Conservation (phyloP, 2,888 invertebrate genomes). For the Eubasilissa splendida region DNA sequence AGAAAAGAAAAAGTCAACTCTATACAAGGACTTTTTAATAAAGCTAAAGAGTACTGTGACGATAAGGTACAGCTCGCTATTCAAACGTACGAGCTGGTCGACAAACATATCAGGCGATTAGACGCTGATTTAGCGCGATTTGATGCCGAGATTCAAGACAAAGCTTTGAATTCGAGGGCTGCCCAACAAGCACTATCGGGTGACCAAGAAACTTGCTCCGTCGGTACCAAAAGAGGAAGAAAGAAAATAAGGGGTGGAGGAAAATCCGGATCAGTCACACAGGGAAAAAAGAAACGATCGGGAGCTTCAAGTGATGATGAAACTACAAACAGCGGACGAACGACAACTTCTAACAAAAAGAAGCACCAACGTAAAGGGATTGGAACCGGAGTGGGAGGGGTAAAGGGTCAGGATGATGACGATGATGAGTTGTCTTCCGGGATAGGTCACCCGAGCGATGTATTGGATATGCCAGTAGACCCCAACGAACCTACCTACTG, state of each 20-base stretch:
- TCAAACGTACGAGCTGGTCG: slow-evolving; percentile 93
- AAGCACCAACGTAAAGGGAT: slow-evolving; percentile 41
- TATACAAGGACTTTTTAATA: slow-evolving; percentile 84
- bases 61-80: slow-evolving; percentile 93
- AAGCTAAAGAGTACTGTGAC: slow-evolving; percentile 89
- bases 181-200: slow-evolving; percentile 68
- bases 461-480: slow-evolving; percentile 92
- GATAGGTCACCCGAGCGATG: slow-evolving; percentile 89
- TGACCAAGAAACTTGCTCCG: slow-evolving; percentile 66
- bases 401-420: slow-evolving; percentile 62
- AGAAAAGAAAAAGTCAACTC: slow-evolving; percentile 80
- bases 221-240: slow-evolving; percentile 70
- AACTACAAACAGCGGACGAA: slow-evolving; percentile 65
- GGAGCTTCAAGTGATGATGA: slow-evolving; percentile 67
- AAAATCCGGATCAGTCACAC: slow-evolving; percentile 64
- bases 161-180: slow-evolving; percentile 82
- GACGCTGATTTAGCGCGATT: slow-evolving; percentile 89
- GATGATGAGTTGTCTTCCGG: slow-evolving; percentile 70
- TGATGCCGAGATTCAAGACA: slow-evolving; percentile 91
- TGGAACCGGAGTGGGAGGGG: slow-evolving; percentile 39
- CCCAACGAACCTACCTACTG: slow-evolving; percentile 97
- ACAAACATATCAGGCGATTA: slow-evolving; percentile 89
- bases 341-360: slow-evolving; percentile 64
- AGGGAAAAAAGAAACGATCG: slow-evolving; percentile 36
- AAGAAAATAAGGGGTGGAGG: slow-evolving; percentile 71